These are phyloP conservation scores for Coregonus suidteri DNA, from an alignment of 2,797 vertebrate genomes.

Conservation along the genomic window DNA sequence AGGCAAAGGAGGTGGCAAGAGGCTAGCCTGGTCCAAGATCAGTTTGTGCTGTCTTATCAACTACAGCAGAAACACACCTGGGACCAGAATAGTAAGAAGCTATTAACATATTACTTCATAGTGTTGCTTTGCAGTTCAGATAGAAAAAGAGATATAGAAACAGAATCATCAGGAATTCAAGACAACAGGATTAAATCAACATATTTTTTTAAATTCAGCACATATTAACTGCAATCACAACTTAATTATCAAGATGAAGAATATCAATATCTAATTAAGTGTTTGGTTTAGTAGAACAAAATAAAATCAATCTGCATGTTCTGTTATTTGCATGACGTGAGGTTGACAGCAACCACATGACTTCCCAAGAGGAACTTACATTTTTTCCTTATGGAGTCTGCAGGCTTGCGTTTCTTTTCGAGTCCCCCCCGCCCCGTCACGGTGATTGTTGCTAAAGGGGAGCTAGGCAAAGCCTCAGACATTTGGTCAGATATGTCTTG, in stretches of 20 bases:
- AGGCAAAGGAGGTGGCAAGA: conserved; percentile 27
- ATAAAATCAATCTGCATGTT: background rate
- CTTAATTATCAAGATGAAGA: background rate
- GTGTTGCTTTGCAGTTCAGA: conserved; percentile 24
- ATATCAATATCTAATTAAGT: background rate
- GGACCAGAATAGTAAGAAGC: conserved; percentile 7
- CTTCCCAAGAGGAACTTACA: conserved; percentile 60
- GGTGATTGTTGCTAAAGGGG: conserved; percentile 38
- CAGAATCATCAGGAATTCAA: conserved; percentile 11
- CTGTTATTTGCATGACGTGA: conserved; percentile 12
- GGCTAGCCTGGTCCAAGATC: background rate
- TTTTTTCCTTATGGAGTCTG: conserved; percentile 66
- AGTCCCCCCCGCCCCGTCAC: conserved; percentile 62
- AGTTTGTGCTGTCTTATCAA: background rate
- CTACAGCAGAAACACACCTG: background rate
- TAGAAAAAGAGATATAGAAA: conserved; percentile 19
- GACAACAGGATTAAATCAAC: background rate
- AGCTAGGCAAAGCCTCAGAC: conserved; percentile 35
- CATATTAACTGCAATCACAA: background rate
- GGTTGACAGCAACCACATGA: background rate
- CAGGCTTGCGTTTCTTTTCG: conserved; percentile 59
- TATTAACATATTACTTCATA: too few relatives aligned
- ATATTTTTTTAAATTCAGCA: background rate
- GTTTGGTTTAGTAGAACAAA: background rate
- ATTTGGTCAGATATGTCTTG: conserved; percentile 27